Evolutionary conservation across 2,888 invertebrate species (phyloP).

Genomic region (Coelogynopora nodosa): DNA sequence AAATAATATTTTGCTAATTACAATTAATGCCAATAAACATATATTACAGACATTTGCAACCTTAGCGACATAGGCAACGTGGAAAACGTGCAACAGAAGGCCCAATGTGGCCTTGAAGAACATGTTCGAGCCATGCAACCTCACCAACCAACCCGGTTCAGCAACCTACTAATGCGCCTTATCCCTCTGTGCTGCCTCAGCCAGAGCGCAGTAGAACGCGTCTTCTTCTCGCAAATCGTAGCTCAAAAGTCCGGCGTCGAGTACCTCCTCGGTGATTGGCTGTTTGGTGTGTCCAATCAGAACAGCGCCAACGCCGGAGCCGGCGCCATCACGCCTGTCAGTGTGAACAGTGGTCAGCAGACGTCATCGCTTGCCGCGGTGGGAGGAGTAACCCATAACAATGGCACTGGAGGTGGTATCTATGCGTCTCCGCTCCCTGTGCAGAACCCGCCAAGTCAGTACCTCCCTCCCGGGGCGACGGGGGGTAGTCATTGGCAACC

Average conservation of each 20-base stretch:
- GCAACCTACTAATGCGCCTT: neutral
- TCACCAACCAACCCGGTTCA: neutral
- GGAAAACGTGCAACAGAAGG: neutral
- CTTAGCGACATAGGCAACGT: neutral
- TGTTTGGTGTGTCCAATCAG: neutral
- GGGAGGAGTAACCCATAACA: neutral
- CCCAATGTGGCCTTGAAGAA: neutral
- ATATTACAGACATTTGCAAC: neutral
- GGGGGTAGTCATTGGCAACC: constrained; percentile 15
- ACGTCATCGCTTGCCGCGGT: neutral
- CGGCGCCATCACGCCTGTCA: neutral
- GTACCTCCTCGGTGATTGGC: constrained; percentile 2
- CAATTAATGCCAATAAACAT: too few relatives aligned
- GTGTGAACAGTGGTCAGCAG: neutral
- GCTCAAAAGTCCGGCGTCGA: constrained; percentile 7
- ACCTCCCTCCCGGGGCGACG: neutral
- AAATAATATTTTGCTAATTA: neutral
- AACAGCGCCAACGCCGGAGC: neutral
- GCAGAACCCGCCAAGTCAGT: neutral
- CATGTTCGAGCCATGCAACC: neutral
- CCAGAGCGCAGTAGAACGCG: neutral
- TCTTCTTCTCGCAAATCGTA: neutral
- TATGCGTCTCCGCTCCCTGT: neutral
- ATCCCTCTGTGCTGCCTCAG: neutral
- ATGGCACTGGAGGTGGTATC: neutral